These are phyloP conservation scores for Rousettus leschenaultii DNA, from an alignment of 2,113 vertebrate genomes.

Conservation along the genomic window DNA sequence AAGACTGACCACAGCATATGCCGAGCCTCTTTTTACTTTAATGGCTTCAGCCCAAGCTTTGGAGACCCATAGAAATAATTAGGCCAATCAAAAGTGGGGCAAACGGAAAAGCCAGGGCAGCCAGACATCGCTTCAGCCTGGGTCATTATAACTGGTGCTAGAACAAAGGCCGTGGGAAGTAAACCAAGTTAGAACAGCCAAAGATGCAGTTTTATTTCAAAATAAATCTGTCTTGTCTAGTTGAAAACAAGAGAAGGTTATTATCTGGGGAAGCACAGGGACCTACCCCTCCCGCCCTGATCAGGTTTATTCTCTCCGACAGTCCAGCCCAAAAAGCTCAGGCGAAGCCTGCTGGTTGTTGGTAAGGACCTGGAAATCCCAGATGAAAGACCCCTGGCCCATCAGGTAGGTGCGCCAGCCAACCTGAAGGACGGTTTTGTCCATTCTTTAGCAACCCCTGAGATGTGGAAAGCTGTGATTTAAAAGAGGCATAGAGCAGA, in stretches of 20 bases:
- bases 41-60: conserved; percentile 2
- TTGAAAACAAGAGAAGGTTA: conserved; percentile 27
- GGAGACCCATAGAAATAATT: conserved; percentile 44
- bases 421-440: not conserved
- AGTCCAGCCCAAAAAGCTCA: not conserved
- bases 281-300: not conserved
- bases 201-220: not conserved
- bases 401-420: not conserved
- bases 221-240: not conserved
- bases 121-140: conserved; percentile 29
- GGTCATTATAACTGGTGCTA: not conserved
- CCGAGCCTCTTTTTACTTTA: conserved; percentile 18
- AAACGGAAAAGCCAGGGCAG: not conserved
- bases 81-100: conserved; percentile 60
- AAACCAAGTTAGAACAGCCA: not conserved
- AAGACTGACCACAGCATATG: not conserved
- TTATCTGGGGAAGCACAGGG: not conserved
- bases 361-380: conserved; percentile 2
- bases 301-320: not conserved
- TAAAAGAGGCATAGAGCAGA: not conserved
- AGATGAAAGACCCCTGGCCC: not conserved
- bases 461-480: not conserved
- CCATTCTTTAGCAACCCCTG: not conserved
- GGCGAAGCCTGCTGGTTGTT: not conserved
- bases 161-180: conserved; percentile 41